Percentiles rank a stretch among this genome's conserved stretches.
These are phyloP conservation scores for Martes martes DNA, from an alignment of 2,113 vertebrate species.

Conservation along the genomic window DNA sequence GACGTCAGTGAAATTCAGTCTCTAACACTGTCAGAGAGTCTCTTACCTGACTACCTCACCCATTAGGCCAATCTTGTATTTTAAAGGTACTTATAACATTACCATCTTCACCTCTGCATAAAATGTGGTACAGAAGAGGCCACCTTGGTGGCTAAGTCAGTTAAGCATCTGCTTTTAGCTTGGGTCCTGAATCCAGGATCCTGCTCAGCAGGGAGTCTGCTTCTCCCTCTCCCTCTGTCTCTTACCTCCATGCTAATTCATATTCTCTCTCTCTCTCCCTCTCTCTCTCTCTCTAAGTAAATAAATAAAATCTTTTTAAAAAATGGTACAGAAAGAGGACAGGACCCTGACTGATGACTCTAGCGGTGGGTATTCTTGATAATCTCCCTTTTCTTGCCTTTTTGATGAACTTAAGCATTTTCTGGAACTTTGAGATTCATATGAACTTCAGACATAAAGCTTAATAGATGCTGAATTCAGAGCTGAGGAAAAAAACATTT, in stretches of 20 bases:
- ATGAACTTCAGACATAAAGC: background rate
- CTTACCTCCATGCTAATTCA: too few species aligned
- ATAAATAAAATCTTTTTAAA: too few species aligned
- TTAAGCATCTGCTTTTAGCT: too few species aligned
- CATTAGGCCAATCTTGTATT: background rate
- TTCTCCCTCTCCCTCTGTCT: too few species aligned
- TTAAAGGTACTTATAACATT: background rate
- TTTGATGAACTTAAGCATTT: background rate
- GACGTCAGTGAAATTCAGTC: background rate
- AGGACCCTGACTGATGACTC: background rate
- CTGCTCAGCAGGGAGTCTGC: too few species aligned
- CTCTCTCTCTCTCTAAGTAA: too few species aligned
- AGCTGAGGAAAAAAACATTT: background rate
- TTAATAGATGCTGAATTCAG: background rate
- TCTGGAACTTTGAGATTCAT: background rate
- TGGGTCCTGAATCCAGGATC: too few species aligned
- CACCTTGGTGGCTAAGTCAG: too few species aligned
- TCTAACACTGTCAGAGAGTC: background rate
- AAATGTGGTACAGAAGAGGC: background rate
- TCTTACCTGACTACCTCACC: background rate
- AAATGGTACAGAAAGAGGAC: background rate
- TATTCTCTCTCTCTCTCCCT: too few species aligned
- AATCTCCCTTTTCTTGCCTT: background rate
- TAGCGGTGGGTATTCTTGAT: background rate
- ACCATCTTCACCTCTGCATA: background rate